These are phyloP conservation scores for Dryobotodes eremita DNA, from an alignment of 2,888 invertebrate species.

Conservation along the genomic window DNA sequence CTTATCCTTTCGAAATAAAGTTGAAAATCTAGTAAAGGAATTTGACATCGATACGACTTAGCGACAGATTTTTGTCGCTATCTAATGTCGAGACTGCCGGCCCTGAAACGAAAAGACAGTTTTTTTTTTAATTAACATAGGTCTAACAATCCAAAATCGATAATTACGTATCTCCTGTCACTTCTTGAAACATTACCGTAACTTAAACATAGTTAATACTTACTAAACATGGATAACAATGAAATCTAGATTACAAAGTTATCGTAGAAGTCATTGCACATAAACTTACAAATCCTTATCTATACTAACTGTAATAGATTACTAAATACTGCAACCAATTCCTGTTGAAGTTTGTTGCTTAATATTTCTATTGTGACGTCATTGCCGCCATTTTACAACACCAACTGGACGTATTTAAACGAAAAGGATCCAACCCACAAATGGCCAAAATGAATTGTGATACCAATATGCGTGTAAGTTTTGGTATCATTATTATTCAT, in stretches of 20 bases:
- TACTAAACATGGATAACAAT: conserved; percentile 45
- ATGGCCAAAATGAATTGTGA: no score
- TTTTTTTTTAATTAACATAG: no score
- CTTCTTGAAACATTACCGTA: conserved; percentile 1
- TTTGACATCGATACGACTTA: no score
- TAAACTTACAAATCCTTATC: conserved; percentile 46
- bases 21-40: no score
- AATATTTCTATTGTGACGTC: conserved; percentile 28
- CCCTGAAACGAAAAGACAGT: no score
- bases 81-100: no score
- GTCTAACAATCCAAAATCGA: conserved; percentile 44
- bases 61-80: no score
- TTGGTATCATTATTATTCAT: no score
- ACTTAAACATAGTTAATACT: conserved; percentile 33
- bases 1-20: no score
- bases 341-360: conserved; percentile 17
- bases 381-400: neutral
- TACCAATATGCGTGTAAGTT: no score
- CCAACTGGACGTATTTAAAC: no score
- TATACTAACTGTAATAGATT: conserved; percentile 27
- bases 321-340: conserved; percentile 2
- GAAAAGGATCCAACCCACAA: no score
- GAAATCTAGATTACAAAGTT: conserved; percentile 35
- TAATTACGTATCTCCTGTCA: conserved; percentile 22
- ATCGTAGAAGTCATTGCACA: conserved; percentile 20